Base-by-base conservation (phyloP, 2,113 vertebrate genomes). In the Mormyrus iriodes region DNA sequence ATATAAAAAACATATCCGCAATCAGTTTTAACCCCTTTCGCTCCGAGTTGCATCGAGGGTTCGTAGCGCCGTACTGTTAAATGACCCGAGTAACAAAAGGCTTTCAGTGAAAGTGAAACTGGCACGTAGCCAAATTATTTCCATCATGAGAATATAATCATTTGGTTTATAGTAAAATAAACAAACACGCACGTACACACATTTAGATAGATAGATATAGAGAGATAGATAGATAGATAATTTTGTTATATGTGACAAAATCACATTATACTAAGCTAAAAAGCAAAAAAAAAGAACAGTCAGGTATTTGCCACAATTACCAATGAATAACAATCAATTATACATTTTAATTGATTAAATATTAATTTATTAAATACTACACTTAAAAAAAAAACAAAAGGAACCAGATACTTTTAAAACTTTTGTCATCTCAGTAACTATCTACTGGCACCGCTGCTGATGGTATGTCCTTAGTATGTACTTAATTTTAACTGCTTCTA, bases 21-120 rank as follows among this genome's bases (percentile, higher is more conserved):
- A 88, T 88, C 58, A 73, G 13, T 48, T 31, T 88, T 76, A 88
- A 88, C 87, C 87, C 87, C 58, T 69, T 19, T 13, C 27, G 19
- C 39, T 24, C 44, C 44, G 44, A 24, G 42, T 48, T 84, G 19
- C 24, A 84, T 44, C 3, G 31, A 42, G 39, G 19, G 19, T 79
- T 42, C 35, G 7, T 42, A 84, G 44, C 39, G 21, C 24, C 39
- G 82, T 48, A n/a, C 82, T 24, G 82, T 46, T 27, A 84, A 44
- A 84, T n/a, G 21, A 84, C 35, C 82, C 82, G 39, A n/a, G 73
- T 19, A 19, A 42, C 82, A 27, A 21, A n/a, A 83, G 44, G 35
- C 21, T 83, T 9, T 9, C 19, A 9, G 19, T 83, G 39, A 44
- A 35, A 79, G 12, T 15, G 27, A 39, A 24, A 84, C 82, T 48